These are phyloP conservation scores for Neocrepidodera transversa DNA, from an alignment of 2,888 invertebrate species.

Conservation along the genomic window DNA sequence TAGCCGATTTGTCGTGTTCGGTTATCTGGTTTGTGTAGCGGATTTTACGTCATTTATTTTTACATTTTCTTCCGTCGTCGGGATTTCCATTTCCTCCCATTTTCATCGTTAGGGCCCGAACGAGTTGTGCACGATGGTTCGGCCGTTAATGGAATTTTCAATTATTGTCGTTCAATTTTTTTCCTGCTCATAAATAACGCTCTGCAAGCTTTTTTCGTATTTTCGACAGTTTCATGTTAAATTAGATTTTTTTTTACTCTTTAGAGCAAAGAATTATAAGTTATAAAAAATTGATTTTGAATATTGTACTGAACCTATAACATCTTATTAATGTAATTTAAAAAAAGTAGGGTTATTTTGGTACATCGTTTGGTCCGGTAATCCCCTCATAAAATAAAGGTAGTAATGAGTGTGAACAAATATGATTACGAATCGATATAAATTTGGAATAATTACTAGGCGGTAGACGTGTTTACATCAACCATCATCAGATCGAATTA, in stretches of 20 bases:
- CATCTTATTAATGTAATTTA: no score
- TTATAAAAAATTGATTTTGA: no score
- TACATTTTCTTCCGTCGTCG: constrained; percentile 51
- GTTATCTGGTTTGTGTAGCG: constrained; percentile 47
- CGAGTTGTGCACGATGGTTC: constrained; percentile 12
- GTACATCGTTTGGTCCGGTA: no score
- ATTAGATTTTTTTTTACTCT: neutral
- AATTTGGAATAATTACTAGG: no score
- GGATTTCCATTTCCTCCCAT: constrained; percentile 49
- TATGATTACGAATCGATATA: no score
- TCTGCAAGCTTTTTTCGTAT: neutral
- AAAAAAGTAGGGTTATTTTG: no score
- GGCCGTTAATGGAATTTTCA: constrained; percentile 44
- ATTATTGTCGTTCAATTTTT: constrained; percentile 33
- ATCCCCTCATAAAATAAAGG: no score
- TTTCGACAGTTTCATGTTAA: constrained; percentile 1
- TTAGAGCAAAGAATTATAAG: no score
- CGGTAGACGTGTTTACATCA: no score
- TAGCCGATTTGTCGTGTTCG: constrained; percentile 53
- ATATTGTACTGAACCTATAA: no score
- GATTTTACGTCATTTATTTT: constrained; percentile 50
- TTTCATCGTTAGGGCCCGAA: constrained; percentile 42
- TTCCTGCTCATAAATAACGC: neutral
- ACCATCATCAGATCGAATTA: no score
- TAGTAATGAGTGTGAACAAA: no score